Evolutionary conservation across 2,797 vertebrate species (phyloP).

Genomic region (Phrynocephalus vlangalii): DNA sequence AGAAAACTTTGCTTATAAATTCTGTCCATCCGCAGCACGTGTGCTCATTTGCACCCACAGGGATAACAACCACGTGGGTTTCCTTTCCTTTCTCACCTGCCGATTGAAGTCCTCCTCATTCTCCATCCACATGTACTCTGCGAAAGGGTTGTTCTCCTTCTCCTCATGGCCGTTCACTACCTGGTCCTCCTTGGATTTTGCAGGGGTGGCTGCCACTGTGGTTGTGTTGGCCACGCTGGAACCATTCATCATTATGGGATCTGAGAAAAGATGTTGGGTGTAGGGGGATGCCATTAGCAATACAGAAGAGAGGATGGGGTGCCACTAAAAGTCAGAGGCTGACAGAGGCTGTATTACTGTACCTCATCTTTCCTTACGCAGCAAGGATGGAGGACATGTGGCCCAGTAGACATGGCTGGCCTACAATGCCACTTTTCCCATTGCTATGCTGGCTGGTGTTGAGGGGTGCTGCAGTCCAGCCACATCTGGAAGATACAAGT

Average conservation of each 20-base stretch:
- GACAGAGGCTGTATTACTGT: no score
- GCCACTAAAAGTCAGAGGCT: no score
- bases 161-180: constrained; percentile 82
- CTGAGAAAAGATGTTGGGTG: constrained; percentile 66
- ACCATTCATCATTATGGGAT: constrained; percentile 91
- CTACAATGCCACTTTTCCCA: background rate
- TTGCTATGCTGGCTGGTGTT: background rate
- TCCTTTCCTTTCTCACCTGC: constrained; percentile 80
- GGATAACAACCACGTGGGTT: no score
- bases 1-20: no score
- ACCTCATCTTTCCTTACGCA: background rate
- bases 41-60: background rate
- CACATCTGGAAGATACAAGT: background rate
- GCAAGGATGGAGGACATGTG: background rate
- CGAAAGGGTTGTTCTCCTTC: constrained; percentile 91
- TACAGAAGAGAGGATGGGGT: no score
- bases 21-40: background rate
- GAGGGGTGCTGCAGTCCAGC: background rate
- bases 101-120: constrained; percentile 97
- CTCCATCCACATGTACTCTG: constrained; percentile 99
- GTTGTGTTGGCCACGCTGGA: constrained; percentile 87
- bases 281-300: background rate
- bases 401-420: background rate
- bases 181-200: constrained; percentile 75
- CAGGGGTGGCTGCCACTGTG: constrained; percentile 59